Evolutionary conservation across 2,888 invertebrate species (phyloP).

Genomic region (Crossocerus cetratus): DNA sequence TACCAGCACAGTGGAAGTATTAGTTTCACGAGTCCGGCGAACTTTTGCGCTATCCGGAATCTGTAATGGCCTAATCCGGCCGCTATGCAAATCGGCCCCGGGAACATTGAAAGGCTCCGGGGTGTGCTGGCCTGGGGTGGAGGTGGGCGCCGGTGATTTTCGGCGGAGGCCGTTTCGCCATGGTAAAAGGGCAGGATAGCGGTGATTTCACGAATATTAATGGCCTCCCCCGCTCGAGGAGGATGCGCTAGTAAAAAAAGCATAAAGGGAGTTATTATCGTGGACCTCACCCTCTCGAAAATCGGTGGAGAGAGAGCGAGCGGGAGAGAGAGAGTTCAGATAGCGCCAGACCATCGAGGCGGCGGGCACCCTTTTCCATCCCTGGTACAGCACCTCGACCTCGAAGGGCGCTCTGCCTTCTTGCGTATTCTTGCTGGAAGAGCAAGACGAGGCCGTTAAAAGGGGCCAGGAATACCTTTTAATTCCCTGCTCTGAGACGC

Average conservation of each 20-base stretch:
- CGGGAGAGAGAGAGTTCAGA: conserved; percentile 22
- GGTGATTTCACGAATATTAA: conserved; percentile 39
- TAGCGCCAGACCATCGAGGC: not conserved
- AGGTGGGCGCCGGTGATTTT: too few species aligned
- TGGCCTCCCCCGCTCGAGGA: conserved; percentile 25
- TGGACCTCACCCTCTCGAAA: conserved; percentile 18
- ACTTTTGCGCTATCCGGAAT: not conserved
- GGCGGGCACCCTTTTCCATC: conserved; percentile 30
- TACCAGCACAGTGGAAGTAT: too few species aligned
- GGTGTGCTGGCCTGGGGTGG: not conserved
- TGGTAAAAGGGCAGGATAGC: conserved; percentile 18
- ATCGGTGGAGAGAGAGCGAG: conserved; percentile 26
- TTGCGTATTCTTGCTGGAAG: conserved; percentile 42
- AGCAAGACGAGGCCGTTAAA: conserved; percentile 39
- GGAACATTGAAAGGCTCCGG: not conserved
- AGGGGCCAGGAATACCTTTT: conserved; percentile 60
- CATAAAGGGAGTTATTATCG: conserved; percentile 57
- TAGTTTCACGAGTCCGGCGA: too few species aligned
- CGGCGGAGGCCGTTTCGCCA: conserved; percentile 15
- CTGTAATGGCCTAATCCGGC: not conserved
- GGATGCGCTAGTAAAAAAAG: conserved; percentile 44
- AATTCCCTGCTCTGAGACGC: conserved; percentile 55
- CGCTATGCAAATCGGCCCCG: not conserved
- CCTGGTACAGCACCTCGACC: conserved; percentile 7
- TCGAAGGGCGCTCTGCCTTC: conserved; percentile 28